A percentile compares a stretch with the other conserved stretches of the same genome.
These are phyloP conservation scores for Conus canariensis DNA, from an alignment of 2,888 invertebrate species.

Conservation along the genomic window DNA sequence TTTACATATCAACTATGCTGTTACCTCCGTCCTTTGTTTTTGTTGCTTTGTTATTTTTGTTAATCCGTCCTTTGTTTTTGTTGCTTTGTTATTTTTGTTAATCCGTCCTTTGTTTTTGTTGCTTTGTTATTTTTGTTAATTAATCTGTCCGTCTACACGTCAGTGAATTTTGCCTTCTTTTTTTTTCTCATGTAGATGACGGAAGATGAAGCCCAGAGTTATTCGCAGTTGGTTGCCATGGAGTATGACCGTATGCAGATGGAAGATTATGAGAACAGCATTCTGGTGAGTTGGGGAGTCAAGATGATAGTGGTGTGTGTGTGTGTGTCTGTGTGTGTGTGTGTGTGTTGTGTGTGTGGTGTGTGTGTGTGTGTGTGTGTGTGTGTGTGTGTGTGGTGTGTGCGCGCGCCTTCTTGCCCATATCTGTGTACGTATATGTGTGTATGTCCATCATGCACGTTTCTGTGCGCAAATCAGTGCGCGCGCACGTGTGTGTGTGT, in stretches of 20 bases:
- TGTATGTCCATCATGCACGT: too few species aligned
- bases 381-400: neutral
- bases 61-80: neutral
- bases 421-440: too few species aligned
- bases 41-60: neutral
- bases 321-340: neutral
- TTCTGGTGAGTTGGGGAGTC: constrained; percentile 2
- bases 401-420: too few species aligned
- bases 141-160: neutral
- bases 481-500: too few species aligned
- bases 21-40: too few species aligned
- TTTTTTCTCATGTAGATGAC: constrained; percentile 47
- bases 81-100: neutral
- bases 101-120: too few species aligned
- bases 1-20: neutral
- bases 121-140: neutral
- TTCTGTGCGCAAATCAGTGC: too few species aligned
- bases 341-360: neutral
- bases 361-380: constrained; percentile 15
- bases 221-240: constrained; percentile 48
- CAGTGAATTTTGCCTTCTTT: neutral
- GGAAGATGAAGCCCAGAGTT: constrained; percentile 48
- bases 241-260: constrained; percentile 50
- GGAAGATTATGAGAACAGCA: constrained; percentile 42
- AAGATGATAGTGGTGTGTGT: too few species aligned